phyloP scores from a whole-genome alignment of 2,113 vertebrate genomes.

The Furnarius figulus region DNA sequence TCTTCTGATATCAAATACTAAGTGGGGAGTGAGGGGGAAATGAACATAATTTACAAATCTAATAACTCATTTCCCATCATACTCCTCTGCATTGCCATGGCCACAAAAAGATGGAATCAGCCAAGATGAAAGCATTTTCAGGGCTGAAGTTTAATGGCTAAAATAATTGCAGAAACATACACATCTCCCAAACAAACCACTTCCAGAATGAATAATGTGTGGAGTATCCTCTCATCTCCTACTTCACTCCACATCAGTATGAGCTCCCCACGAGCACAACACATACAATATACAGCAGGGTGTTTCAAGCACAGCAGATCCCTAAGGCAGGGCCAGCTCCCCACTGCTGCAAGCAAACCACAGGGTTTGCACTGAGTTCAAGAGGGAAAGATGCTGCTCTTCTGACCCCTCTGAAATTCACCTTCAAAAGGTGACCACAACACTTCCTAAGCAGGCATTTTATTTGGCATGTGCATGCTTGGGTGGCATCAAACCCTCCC shows the following conservation, averaged over 20 bases:
- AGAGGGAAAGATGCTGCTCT: not conserved
- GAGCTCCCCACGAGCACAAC: not conserved
- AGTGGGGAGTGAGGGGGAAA: not conserved
- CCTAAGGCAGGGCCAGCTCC: not conserved
- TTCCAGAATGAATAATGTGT: slow-evolving; percentile 1
- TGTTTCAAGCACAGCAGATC: not conserved
- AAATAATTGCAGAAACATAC: slow-evolving; percentile 48
- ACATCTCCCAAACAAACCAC: slow-evolving; percentile 52
- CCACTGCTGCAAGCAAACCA: not conserved
- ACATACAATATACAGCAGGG: rapidly evolving
- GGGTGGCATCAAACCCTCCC: not conserved
- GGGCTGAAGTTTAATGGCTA: slow-evolving; percentile 32
- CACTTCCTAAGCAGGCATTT: not conserved
- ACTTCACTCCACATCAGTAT: slow-evolving; percentile 4
- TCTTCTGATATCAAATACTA: not conserved
- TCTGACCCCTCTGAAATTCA: not conserved
- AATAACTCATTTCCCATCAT: slow-evolving; percentile 16
- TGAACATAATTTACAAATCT: slow-evolving; percentile 30
- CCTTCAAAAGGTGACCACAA: not conserved
- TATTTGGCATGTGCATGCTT: not conserved
- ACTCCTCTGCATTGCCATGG: slow-evolving; percentile 18
- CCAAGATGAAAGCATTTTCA: slow-evolving; percentile 44
- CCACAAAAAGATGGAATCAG: slow-evolving; percentile 13
- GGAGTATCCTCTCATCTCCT: slow-evolving; percentile 40
- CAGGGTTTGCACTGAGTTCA: not conserved